phyloP scores from a whole-genome alignment of 1,140 invertebrate genomes.

The Mylabris phalerata region DNA sequence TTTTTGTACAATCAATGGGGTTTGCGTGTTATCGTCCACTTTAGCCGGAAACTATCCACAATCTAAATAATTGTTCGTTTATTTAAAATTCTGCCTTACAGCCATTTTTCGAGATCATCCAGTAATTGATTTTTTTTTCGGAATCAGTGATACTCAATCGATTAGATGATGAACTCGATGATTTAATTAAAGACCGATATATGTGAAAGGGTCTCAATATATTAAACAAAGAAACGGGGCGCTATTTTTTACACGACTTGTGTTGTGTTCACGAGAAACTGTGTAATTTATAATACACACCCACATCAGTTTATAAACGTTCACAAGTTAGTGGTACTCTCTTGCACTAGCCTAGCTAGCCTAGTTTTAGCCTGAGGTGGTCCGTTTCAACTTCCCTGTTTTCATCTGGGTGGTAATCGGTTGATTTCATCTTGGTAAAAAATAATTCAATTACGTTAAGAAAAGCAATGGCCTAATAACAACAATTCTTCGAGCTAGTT shows the following conservation, averaged over 20 bases:
- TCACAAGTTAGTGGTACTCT: slow-evolving; percentile 7
- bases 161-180: background rate
- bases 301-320: background rate
- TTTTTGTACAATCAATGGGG: too few relatives aligned
- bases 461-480: background rate
- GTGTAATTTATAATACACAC: slow-evolving; percentile 8
- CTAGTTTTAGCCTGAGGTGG: slow-evolving; percentile 2
- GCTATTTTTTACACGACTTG: background rate
- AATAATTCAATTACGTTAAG: background rate
- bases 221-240: slow-evolving; percentile 9
- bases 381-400: slow-evolving; percentile 10
- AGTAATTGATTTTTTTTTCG: too few relatives aligned
- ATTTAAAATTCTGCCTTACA: too few relatives aligned
- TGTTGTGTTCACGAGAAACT: slow-evolving; percentile 2
- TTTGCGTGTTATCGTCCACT: background rate
- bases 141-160: background rate
- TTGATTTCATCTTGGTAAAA: background rate
- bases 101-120: too few relatives aligned
- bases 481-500: too few relatives aligned
- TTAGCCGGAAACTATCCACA: background rate
- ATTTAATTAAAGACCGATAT: background rate
- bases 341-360: background rate
- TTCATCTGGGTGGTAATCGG: slow-evolving; percentile 2
- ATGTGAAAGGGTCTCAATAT: slow-evolving; percentile 1
- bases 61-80: too few relatives aligned